These are phyloP conservation scores for Hippolais icterina DNA, from an alignment of 2,113 vertebrate genomes.

Conservation along the genomic window DNA sequence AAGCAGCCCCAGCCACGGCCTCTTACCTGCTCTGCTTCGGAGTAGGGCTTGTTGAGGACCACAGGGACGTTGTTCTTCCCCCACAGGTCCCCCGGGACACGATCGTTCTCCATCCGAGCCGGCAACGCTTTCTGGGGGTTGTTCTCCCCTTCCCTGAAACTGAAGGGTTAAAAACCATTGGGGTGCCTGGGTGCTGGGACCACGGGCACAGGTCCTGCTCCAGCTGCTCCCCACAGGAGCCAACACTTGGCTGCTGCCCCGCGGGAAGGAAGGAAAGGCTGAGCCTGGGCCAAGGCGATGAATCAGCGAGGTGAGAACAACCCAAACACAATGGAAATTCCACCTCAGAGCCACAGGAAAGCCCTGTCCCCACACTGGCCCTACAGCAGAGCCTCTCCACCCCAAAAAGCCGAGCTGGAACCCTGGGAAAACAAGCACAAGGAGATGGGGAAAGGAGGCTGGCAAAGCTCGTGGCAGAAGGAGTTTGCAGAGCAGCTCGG, in stretches of 20 bases:
- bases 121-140: slow-evolving; percentile 73
- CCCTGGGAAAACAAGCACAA: rapidly evolving
- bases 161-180: slow-evolving; percentile 5
- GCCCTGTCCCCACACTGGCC: neutral
- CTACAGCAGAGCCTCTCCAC: neutral
- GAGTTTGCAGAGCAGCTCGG: neutral
- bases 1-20: rapidly evolving
- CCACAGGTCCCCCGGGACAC: slow-evolving; percentile 75
- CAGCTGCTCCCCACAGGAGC: neutral
- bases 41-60: slow-evolving; percentile 81
- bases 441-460: neutral
- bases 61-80: slow-evolving; percentile 71
- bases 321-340: neutral
- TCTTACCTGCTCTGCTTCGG: slow-evolving; percentile 83
- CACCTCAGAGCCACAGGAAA: neutral
- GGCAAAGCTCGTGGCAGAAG: neutral
- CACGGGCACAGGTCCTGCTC: neutral
- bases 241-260: rapidly evolving
- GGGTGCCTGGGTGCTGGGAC: neutral
- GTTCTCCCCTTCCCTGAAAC: slow-evolving; percentile 80
- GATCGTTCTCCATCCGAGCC: slow-evolving; percentile 76
- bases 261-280: neutral
- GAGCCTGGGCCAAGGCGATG: neutral
- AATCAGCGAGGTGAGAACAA: rapidly evolving
- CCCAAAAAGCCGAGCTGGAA: neutral